Percentiles rank a stretch among this genome's conserved stretches.
These are phyloP conservation scores for Oceanites oceanicus DNA, from an alignment of 2,113 vertebrate species.

Conservation along the genomic window DNA sequence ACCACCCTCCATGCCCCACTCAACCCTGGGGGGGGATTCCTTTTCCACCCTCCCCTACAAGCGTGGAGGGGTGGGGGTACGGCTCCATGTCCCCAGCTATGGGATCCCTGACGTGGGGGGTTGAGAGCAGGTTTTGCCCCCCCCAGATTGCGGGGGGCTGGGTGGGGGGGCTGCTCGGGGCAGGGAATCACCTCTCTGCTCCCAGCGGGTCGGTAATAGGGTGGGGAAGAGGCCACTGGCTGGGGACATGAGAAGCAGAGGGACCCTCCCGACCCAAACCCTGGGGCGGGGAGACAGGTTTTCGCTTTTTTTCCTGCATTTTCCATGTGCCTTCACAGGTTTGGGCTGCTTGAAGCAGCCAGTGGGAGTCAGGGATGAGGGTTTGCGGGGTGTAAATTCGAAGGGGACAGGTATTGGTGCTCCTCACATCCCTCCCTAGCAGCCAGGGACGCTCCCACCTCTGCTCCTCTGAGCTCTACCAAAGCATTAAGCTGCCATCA, in stretches of 20 bases:
- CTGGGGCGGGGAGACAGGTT: accelerated
- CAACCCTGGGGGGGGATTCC: accelerated
- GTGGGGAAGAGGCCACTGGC: background rate
- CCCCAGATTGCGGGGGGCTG: accelerated
- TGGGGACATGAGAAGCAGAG: background rate
- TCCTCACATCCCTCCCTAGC: background rate
- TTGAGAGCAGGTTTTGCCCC: background rate
- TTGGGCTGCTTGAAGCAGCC: background rate
- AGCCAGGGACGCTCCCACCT: background rate
- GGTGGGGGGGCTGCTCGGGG: accelerated
- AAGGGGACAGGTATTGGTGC: too few species aligned
- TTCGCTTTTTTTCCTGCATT: background rate
- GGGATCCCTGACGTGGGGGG: background rate
- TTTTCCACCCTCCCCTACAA: background rate
- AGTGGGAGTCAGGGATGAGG: background rate
- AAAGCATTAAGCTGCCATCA: accelerated
- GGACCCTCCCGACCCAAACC: accelerated
- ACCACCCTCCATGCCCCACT: accelerated
- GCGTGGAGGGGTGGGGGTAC: accelerated
- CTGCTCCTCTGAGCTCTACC: background rate
- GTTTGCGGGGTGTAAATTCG: background rate
- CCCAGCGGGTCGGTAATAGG: too few species aligned
- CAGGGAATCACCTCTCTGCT: background rate
- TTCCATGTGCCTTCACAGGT: background rate
- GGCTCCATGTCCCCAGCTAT: accelerated